Evolutionary conservation across 2,888 invertebrate genomes (phyloP), one percentile per base, ranked within the genome.

Genomic region (Caenorhabditis sp.): DNA sequence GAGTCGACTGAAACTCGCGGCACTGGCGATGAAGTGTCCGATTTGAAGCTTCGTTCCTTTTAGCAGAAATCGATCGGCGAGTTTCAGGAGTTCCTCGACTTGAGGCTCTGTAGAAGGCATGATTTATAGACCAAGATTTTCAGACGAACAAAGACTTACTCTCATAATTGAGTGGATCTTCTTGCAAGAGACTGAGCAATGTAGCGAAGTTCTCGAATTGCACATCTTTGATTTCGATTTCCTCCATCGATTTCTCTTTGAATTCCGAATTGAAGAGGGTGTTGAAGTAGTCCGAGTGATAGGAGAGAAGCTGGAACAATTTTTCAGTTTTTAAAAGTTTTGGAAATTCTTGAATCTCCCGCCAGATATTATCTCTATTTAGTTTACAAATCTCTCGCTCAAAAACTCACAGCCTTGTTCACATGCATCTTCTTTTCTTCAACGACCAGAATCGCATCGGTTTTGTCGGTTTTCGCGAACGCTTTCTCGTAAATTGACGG

Each of bases 361-460:
- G 12, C 47, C 3, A 47, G 12, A 16, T 10, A 47, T 47, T 16
- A 3, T 47, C n/a, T 47, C n/a, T n/a, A n/a, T n/a, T n/a, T n/a
- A n/a, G n/a, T n/a, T n/a, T n/a, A n/a, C 16, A 47, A 47, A 2
- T 47, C 12, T 47, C 4, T 4, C 47, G 14, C 3, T n/a, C 3
- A 47, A n/a, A 14, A 7, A 56, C 76, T 44, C 51, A 90, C 89
- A 64, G 86, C 72, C 68, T 88, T 90, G 77, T 87, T 89, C 35
- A 90, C 86, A 73, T 89, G 84, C 24, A 90, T 81, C 8, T 63
- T 63, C 26, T 63, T 44, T 38, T 89, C 89, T 56, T 90, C 89
- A 63, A 90, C 87, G 19, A 89, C 73, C 14, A 90, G 73, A 19
- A 88, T 76, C 10, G 85, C 89, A 66, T 90, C 89, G 8, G 83